These are phyloP conservation scores for Grammomys dolichurus DNA, from an alignment of 2,113 vertebrate species.

Conservation along the genomic window DNA sequence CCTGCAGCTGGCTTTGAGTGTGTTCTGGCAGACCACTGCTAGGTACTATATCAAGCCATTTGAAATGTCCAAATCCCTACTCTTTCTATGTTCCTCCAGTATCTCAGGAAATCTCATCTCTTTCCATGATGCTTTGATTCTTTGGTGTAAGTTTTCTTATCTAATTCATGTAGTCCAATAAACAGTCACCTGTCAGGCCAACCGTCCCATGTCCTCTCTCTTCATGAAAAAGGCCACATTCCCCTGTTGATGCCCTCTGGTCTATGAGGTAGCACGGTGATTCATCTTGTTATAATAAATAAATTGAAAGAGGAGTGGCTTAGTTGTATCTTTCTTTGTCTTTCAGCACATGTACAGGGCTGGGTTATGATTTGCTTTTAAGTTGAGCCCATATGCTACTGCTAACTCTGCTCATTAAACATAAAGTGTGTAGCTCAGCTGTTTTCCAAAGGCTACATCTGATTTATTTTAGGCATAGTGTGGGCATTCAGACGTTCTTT, in stretches of 20 bases:
- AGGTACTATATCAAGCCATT: background rate
- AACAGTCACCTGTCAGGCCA: background rate
- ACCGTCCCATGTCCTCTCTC: background rate
- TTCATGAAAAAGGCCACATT: background rate
- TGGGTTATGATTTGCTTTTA: constrained; percentile 29
- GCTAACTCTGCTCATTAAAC: constrained; percentile 36
- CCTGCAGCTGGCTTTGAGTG: background rate
- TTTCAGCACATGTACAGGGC: background rate
- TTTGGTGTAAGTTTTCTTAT: constrained; percentile 11
- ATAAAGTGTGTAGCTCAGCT: background rate
- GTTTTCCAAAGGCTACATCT: constrained; percentile 50
- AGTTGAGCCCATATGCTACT: constrained; percentile 27
- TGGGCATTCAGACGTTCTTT: background rate
- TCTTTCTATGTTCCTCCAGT: background rate
- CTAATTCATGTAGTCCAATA: background rate
- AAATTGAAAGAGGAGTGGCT: background rate
- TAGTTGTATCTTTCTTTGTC: background rate
- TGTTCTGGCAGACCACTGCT: background rate
- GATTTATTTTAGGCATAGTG: background rate
- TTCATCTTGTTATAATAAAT: background rate
- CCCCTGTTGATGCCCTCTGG: constrained; percentile 16
- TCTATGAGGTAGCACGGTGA: background rate
- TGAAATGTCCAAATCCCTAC: constrained; percentile 12
- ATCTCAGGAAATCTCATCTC: background rate
- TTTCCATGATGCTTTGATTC: constrained; percentile 23